phyloP scores from a whole-genome alignment of 2,888 invertebrate species.

The Lomographa bimaculata region DNA sequence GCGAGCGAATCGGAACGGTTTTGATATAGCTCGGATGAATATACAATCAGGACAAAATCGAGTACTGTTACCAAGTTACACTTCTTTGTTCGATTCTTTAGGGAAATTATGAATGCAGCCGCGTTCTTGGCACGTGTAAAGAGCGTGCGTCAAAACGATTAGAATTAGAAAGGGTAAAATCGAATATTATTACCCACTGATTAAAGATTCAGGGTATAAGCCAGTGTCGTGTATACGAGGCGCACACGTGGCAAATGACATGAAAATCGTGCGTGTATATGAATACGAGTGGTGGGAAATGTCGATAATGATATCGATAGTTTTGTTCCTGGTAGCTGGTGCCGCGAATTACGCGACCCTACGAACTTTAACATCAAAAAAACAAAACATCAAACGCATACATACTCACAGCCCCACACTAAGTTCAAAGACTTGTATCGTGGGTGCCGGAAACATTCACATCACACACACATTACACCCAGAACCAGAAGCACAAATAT shows the following conservation, averaged over 20 bases:
- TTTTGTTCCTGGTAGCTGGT: too few species aligned
- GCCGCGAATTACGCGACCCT: too few species aligned
- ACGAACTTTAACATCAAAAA: too few species aligned
- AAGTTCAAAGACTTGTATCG: too few species aligned
- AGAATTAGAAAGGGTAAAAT: constrained; percentile 74
- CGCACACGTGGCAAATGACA: constrained; percentile 78
- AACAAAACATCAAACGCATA: too few species aligned
- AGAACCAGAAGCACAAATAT: too few species aligned
- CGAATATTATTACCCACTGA: constrained; percentile 71
- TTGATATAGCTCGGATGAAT: too few species aligned
- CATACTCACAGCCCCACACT: too few species aligned
- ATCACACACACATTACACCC: too few species aligned
- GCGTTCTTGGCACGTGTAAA: constrained; percentile 62
- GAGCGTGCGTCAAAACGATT: constrained; percentile 71
- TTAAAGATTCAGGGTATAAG: constrained; percentile 72
- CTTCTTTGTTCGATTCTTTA: constrained; percentile 58
- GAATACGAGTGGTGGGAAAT: constrained; percentile 45
- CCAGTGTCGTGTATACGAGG: constrained; percentile 70
- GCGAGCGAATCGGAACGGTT: too few species aligned
- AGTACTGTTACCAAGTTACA: constrained; percentile 35
- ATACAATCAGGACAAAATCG: too few species aligned
- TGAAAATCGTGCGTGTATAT: constrained; percentile 75
- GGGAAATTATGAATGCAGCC: constrained; percentile 66
- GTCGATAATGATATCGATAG: constrained; percentile 23
- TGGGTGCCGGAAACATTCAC: too few species aligned